Conservation (phyloP, 2,888 invertebrate species). For the Osmoderma eremita region DNA sequence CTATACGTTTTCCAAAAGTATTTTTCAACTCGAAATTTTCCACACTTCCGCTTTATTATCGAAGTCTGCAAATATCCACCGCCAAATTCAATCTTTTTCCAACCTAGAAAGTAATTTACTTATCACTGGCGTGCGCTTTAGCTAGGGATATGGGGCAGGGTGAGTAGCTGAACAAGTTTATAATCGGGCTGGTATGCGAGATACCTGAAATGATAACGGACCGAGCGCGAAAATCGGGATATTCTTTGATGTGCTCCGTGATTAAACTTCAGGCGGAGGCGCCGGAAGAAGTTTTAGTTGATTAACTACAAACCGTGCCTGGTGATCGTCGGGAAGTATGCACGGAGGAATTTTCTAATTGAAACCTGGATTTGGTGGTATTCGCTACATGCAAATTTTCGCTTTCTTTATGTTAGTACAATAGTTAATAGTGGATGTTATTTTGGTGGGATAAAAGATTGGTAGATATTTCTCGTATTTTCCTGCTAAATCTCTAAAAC, state of each 20-base stretch:
- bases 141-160: slow-evolving; percentile 24
- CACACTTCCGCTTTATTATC: slow-evolving; percentile 20
- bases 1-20: slow-evolving; percentile 2
- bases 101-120: slow-evolving; percentile 28
- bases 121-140: slow-evolving; percentile 28
- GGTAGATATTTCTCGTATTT: too few relatives aligned
- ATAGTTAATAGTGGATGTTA: too few relatives aligned
- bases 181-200: slow-evolving; percentile 20
- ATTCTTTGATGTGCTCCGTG: slow-evolving; percentile 29
- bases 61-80: slow-evolving; percentile 22
- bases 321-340: slow-evolving; percentile 12
- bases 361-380: not conserved
- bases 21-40: slow-evolving; percentile 17
- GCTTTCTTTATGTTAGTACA: too few relatives aligned
- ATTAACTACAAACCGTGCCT: not conserved
- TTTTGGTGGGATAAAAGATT: not conserved
- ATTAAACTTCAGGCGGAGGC: slow-evolving; percentile 27
- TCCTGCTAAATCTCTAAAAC: too few relatives aligned
- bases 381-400: too few relatives aligned
- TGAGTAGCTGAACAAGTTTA: slow-evolving; percentile 30
- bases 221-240: slow-evolving; percentile 23
- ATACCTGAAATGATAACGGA: slow-evolving; percentile 35
- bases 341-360: slow-evolving; percentile 26
- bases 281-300: slow-evolving; percentile 27
- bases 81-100: slow-evolving; percentile 22